Conservation (phyloP, 2,113 vertebrate species). For the Tragulus kanchil region DNA sequence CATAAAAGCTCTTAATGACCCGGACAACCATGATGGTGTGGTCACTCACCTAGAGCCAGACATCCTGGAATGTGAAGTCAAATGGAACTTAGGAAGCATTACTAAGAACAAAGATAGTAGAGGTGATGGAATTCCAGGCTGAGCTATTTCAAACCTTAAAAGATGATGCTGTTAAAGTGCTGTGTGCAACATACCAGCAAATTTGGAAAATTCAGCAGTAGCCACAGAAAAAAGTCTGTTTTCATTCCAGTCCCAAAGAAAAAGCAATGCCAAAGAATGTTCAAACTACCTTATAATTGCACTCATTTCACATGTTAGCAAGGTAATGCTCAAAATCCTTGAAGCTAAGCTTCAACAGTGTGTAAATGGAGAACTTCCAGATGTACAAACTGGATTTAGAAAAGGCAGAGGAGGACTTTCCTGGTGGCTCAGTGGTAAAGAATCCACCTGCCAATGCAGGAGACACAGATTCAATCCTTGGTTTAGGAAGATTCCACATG, state of each 20-base stretch:
- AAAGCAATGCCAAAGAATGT: background rate
- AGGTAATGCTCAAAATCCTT: background rate
- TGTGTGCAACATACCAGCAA: background rate
- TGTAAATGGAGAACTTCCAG: background rate
- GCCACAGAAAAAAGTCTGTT: background rate
- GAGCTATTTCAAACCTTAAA: background rate
- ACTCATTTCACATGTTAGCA: background rate
- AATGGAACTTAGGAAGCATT: background rate
- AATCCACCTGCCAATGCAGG: background rate
- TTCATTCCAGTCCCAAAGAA: background rate
- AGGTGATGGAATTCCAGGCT: background rate
- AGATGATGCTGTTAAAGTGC: background rate
- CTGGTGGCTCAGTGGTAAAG: background rate
- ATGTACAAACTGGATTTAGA: background rate
- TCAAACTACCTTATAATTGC: background rate
- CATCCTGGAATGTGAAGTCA: background rate
- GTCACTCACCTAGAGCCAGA: background rate
- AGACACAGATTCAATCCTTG: background rate
- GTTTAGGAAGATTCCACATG: background rate
- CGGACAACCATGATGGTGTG: background rate
- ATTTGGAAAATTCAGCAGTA: background rate
- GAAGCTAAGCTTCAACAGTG: background rate
- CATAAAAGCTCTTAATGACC: background rate
- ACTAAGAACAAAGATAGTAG: background rate
- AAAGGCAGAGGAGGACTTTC: background rate